Evolutionary conservation across 2,888 invertebrate genomes (phyloP).

Genomic region (Hypena proboscidalis): DNA sequence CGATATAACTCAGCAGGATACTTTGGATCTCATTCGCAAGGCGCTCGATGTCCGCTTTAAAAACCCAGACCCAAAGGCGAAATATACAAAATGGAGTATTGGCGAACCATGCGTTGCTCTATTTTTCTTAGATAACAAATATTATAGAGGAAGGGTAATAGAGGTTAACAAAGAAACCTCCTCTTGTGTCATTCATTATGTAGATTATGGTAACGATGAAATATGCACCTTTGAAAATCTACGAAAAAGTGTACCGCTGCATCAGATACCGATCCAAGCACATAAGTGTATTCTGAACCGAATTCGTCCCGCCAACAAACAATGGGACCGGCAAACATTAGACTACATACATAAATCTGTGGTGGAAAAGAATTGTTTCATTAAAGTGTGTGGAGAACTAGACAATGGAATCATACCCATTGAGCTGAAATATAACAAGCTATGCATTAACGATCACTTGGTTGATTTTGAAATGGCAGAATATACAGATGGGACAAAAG

Average conservation of each 20-base stretch:
- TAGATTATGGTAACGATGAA: slow-evolving; percentile 94
- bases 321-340: slow-evolving; percentile 82
- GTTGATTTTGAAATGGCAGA: slow-evolving; percentile 75
- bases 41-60: slow-evolving; percentile 78
- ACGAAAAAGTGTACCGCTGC: slow-evolving; percentile 86
- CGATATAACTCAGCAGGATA: slow-evolving; percentile 60
- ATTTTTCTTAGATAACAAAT: slow-evolving; percentile 87
- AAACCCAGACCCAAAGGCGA: slow-evolving; percentile 70
- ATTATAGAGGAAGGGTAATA: slow-evolving; percentile 89
- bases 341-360: slow-evolving; percentile 86
- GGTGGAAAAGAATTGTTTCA: slow-evolving; percentile 83
- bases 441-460: slow-evolving; percentile 77
- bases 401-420: slow-evolving; percentile 62
- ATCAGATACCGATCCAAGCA: slow-evolving; percentile 88
- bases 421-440: slow-evolving; percentile 66
- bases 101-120: slow-evolving; percentile 89
- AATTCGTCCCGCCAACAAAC: slow-evolving; percentile 56
- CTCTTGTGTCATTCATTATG: slow-evolving; percentile 86
- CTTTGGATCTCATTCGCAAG: slow-evolving; percentile 78
- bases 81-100: slow-evolving; percentile 82
- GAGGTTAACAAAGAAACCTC: slow-evolving; percentile 67
- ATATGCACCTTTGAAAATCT: slow-evolving; percentile 83
- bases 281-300: slow-evolving; percentile 84
- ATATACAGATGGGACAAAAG: slow-evolving; percentile 66
- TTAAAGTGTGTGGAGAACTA: slow-evolving; percentile 72